Conservation (phyloP, 1,140 invertebrate genomes). For the Zaprionus ornatus region DNA sequence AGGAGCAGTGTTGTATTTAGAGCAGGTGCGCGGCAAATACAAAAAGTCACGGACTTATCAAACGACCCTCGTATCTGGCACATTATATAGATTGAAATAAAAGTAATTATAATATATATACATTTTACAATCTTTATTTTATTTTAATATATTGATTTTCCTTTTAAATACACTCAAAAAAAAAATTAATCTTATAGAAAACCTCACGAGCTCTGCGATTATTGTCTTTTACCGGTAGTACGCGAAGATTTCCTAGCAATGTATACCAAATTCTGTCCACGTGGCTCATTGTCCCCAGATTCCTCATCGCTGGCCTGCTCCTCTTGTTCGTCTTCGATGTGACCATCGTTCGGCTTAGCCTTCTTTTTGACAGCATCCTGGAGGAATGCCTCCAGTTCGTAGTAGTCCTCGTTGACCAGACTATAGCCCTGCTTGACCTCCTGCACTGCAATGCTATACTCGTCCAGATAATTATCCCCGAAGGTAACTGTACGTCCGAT, state of each 20-base stretch:
- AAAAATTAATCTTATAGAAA: not conserved
- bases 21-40: no score
- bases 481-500: constrained; percentile 68
- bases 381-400: constrained; percentile 61
- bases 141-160: not conserved
- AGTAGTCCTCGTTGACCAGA: constrained; percentile 76
- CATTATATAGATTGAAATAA: no score
- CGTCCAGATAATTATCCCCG: constrained; percentile 73
- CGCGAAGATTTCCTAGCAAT: constrained; percentile 65
- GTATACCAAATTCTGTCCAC: constrained; percentile 66
- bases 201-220: not conserved
- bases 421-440: constrained; percentile 66
- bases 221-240: not conserved
- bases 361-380: constrained; percentile 27
- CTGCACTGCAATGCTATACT: constrained; percentile 67
- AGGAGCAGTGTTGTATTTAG: no score
- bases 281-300: constrained; percentile 33
- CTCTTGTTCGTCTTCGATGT: constrained; percentile 19
- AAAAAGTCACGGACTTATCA: no score
- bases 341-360: not conserved
- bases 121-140: not conserved
- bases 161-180: not conserved
- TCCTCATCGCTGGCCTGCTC: constrained; percentile 22
- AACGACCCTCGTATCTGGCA: no score
- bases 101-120: not conserved